Conservation (phyloP, 2,888 invertebrate species). For the Parasteatoda lunata region DNA sequence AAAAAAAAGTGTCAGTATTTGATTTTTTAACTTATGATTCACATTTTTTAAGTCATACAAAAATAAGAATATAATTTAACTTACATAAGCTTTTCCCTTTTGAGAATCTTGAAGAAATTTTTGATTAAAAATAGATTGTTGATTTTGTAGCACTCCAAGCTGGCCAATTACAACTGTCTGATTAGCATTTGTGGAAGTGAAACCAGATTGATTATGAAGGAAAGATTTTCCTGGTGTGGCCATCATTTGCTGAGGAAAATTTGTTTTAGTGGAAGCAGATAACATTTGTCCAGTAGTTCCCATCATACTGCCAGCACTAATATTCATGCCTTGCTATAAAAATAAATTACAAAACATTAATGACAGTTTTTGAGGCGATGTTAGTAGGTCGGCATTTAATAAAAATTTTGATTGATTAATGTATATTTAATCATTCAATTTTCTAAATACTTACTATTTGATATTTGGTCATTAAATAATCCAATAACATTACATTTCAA, state of each 20-base stretch:
- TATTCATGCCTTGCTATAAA: conserved; percentile 30
- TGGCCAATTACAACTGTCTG: conserved; percentile 74
- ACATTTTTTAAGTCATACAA: background rate
- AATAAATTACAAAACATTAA: too few species aligned
- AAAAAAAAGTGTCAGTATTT: too few species aligned
- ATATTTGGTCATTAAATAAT: too few species aligned
- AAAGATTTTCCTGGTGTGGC: conserved; percentile 81
- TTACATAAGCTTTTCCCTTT: conserved; percentile 71
- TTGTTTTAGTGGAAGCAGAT: conserved; percentile 82
- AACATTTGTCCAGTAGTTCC: conserved; percentile 79
- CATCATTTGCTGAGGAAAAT: conserved; percentile 88
- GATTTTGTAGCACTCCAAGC: conserved; percentile 81
- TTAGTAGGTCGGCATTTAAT: too few species aligned
- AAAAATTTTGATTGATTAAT: too few species aligned
- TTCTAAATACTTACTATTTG: too few species aligned
- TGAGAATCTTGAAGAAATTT: conserved; percentile 69
- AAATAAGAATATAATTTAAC: conserved; percentile 27
- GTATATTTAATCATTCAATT: too few species aligned
- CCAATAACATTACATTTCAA: too few species aligned
- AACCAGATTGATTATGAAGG: conserved; percentile 82
- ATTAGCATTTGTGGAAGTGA: conserved; percentile 74
- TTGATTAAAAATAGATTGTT: conserved; percentile 77
- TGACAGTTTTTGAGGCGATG: too few species aligned
- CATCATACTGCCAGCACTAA: conserved; percentile 59
- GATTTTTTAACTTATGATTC: too few species aligned